Conservation (phyloP, 2,888 invertebrate species). For the Dasysyrphus tricinctus region DNA sequence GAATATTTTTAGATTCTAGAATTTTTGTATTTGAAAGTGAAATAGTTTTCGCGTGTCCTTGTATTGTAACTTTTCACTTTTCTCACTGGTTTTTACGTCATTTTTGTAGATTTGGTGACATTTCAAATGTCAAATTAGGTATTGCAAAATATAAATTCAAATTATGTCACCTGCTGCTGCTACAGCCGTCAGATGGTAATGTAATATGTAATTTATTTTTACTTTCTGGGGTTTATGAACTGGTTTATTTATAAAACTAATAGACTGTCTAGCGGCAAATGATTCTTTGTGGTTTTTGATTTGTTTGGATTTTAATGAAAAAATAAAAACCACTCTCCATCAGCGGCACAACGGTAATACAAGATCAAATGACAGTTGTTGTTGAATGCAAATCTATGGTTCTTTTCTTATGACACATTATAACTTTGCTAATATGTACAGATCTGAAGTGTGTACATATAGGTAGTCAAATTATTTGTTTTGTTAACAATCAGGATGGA, state of each 20-base stretch:
- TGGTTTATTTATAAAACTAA: constrained; percentile 58
- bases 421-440: not conserved
- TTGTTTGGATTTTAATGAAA: constrained; percentile 63
- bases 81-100: not conserved
- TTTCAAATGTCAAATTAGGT: constrained; percentile 58
- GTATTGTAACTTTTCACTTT: constrained; percentile 49
- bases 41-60: constrained; percentile 32
- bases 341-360: constrained; percentile 26
- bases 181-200: constrained; percentile 42
- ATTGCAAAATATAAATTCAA: constrained; percentile 37
- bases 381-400: constrained; percentile 53
- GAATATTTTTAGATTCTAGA: constrained; percentile 48
- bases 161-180: constrained; percentile 68
- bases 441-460: not conserved
- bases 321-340: constrained; percentile 44
- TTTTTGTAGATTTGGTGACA: constrained; percentile 25
- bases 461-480: not conserved
- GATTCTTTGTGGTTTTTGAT: constrained; percentile 66
- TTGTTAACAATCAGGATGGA: constrained; percentile 26
- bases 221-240: constrained; percentile 71
- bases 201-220: constrained; percentile 39
- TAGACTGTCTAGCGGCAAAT: constrained; percentile 70
- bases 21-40: constrained; percentile 19
- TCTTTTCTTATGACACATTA: constrained; percentile 41
- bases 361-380: constrained; percentile 67